Evolutionary conservation across 1,140 invertebrate species (phyloP), one percentile per base, ranked within the genome.

Genomic region (Trichonephila clavata): DNA sequence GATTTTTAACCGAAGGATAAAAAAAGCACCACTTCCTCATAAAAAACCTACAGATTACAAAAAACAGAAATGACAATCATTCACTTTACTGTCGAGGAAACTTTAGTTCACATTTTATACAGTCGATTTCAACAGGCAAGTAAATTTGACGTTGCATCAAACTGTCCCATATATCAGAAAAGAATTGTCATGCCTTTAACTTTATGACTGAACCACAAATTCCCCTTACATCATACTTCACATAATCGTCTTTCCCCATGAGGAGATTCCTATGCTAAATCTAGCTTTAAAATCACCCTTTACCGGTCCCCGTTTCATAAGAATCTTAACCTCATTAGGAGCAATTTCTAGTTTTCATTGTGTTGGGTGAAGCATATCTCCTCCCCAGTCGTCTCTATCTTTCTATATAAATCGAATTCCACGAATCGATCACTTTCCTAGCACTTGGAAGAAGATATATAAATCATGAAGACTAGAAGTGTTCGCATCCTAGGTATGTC

Each of bases 351-450:
- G 61, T 89, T 89, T 57, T 63, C 86, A 89, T 89, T 89, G 86
- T 89, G 86, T 89, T 89, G 86, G 65, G 20, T 89, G 63, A 89
- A 89, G 86, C 86, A 89, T 89, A 71, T 71, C 27, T 89, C 86
- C 86, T 84, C 32, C 24, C 14, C 14, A 16, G 20, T 7, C 61
- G 24, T 3, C 24, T 27, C 27, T 77, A 32, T 77, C 71, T 32
- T 39, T 77, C 13, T 77, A 39, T 77, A 77, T 77, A 77, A 77
- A 77, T 77, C 71, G 71, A 32, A 77, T 77, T 77, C 71, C 27
- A 0, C 4, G 71, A 77, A 77, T 77, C 71, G 71, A 77, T 77
- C 71, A 84, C 10, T 59, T 50, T 16, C 21, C 8, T 24, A 84
- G 80, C 80, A 83, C 13, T 27, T 10, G 16, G 14, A 39, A 61